A percentile compares a stretch with the other conserved stretches of the same genome.
Evolutionary conservation across 1,140 invertebrate species (phyloP).

Genomic region (Phortica variegata): DNA sequence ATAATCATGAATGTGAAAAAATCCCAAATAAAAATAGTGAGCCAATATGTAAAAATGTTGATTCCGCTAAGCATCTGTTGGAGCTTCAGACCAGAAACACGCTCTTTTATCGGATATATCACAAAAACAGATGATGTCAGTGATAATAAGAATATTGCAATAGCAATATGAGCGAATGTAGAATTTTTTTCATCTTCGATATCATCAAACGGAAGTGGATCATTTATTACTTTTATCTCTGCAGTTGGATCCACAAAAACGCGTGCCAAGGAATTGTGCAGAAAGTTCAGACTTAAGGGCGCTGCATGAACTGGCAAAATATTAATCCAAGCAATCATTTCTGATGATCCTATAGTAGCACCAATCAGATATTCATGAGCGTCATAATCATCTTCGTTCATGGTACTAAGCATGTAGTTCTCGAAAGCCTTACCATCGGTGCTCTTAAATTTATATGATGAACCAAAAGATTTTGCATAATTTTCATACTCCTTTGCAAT

Average conservation of each 20-base stretch:
- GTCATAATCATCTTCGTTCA: not conserved
- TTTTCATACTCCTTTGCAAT: too few species aligned
- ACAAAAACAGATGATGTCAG: constrained; percentile 71
- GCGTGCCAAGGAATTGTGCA: constrained; percentile 60
- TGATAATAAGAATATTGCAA: constrained; percentile 65
- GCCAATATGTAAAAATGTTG: constrained; percentile 68
- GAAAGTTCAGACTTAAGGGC: constrained; percentile 62
- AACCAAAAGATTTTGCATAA: too few species aligned
- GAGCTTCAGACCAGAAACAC: constrained; percentile 58
- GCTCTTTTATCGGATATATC: constrained; percentile 67
- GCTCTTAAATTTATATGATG: not conserved
- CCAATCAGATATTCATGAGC: constrained; percentile 58
- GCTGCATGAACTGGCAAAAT: constrained; percentile 68
- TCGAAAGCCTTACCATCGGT: not conserved
- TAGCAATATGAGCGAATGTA: too few species aligned
- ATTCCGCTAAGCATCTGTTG: constrained; percentile 70
- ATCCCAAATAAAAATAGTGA: constrained; percentile 70
- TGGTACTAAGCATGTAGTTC: not conserved
- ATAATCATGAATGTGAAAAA: constrained; percentile 6
- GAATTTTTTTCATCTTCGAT: too few species aligned
- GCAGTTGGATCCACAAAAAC: not conserved
- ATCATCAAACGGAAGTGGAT: constrained; percentile 56
- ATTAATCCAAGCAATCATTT: constrained; percentile 61
- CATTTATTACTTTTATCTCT: constrained; percentile 19
- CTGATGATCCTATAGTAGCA: constrained; percentile 46